phyloP scores from a whole-genome alignment of 2,113 vertebrate genomes.

The Abramis brama region DNA sequence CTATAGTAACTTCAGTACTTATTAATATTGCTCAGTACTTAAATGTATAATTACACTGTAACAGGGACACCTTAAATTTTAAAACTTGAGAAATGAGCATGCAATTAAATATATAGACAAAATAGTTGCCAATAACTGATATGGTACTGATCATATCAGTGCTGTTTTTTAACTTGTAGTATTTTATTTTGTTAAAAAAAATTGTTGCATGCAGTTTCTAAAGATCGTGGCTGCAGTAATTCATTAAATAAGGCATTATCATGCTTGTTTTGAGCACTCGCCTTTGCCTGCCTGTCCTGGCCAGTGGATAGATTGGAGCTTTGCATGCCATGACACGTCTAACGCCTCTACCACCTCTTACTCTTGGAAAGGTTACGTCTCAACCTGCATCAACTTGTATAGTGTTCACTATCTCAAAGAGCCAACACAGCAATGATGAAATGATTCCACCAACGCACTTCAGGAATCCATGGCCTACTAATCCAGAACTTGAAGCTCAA shows the following conservation, averaged over 20 bases:
- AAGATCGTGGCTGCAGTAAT: background rate
- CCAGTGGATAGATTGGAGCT: background rate
- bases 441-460: slow-evolving; percentile 13
- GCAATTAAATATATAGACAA: too few relatives aligned
- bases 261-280: background rate
- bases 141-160: too few relatives aligned
- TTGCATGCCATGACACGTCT: background rate
- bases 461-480: slow-evolving; percentile 9
- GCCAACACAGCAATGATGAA: background rate
- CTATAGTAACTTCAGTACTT: too few relatives aligned
- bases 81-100: background rate
- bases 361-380: background rate
- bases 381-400: slow-evolving; percentile 22
- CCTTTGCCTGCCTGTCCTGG: background rate
- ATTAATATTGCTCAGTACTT: too few relatives aligned
- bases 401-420: background rate
- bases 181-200: background rate
- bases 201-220: background rate
- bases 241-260: background rate
- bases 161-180: background rate
- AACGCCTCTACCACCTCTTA: background rate
- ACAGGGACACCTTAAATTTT: background rate
- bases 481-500: background rate
- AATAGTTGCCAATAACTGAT: background rate
- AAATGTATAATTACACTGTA: too few relatives aligned